Percentiles rank a stretch among this genome's conserved stretches.
phyloP scores from a whole-genome alignment of 2,797 vertebrate genomes.

The Rhinophrynus dorsalis region DNA sequence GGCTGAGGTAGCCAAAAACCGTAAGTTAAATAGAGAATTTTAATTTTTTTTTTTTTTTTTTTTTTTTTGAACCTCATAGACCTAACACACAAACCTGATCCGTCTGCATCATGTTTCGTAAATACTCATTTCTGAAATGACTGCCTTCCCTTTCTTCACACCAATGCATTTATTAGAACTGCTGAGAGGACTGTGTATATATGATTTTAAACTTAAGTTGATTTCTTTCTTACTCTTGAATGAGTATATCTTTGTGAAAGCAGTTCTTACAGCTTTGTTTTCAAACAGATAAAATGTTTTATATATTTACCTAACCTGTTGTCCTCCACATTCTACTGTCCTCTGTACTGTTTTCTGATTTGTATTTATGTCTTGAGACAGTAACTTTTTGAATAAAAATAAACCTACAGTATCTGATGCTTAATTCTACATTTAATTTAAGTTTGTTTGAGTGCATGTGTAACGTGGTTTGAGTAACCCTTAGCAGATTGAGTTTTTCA shows the following conservation, averaged over 20 bases:
- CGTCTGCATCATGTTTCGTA: slow-evolving; percentile 74
- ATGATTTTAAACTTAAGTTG: slow-evolving; percentile 82
- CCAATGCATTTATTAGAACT: slow-evolving; percentile 99
- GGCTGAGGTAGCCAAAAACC: slow-evolving; percentile 93
- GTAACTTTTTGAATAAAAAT: slow-evolving; percentile 99
- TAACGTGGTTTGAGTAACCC: not conserved
- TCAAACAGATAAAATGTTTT: slow-evolving; percentile 85
- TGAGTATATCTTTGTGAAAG: slow-evolving; percentile 83
- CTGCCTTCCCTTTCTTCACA: slow-evolving; percentile 95
- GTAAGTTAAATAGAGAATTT: slow-evolving; percentile 76
- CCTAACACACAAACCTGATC: slow-evolving; percentile 66
- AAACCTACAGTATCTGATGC: slow-evolving; percentile 91
- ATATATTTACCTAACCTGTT: slow-evolving; percentile 89
- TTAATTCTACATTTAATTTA: slow-evolving; percentile 73
- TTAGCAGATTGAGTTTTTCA: too few relatives aligned
- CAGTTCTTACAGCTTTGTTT: slow-evolving; percentile 86
- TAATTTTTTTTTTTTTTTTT: slow-evolving; percentile 73
- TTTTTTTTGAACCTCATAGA: slow-evolving; percentile 73
- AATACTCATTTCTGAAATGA: slow-evolving; percentile 79
- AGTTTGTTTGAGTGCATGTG: too few relatives aligned
- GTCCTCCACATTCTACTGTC: slow-evolving; percentile 97
- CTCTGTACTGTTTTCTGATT: slow-evolving; percentile 99
- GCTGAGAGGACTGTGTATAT: slow-evolving; percentile 96
- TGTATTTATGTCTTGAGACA: slow-evolving; percentile 99
- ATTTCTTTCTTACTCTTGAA: slow-evolving; percentile 80